Base-by-base conservation (phyloP, 2,797 vertebrate genomes). In the Sebastes alutus region DNA sequence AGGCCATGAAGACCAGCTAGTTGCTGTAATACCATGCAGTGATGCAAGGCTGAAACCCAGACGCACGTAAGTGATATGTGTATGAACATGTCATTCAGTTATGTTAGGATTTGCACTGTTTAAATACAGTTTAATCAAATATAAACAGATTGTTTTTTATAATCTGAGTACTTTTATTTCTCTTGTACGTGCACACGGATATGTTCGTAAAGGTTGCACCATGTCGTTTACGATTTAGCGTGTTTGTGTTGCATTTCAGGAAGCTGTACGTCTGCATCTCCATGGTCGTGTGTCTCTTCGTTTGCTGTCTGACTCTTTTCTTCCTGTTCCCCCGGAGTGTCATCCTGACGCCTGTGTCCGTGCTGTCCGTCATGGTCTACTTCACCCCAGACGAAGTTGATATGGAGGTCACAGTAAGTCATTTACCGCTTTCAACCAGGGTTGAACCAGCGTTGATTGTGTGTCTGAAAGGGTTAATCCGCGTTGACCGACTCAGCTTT, bases 11-110 rank as follows among this genome's bases (percentile, higher is more conserved):
- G 94, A 94, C 80, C 95, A 97, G 90, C 91, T 99, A 0, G 96
- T 99, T 65, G 97, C 97, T n/a, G 96, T 99, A 7, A 98, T 98
- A 78, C 96, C 97, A 0, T 99, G 97, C 16, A 97, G 96, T 33
- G 97, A 98, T 78, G 95, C 96, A 55, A 94, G 97, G 70, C 94
- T 99, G 88, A 96, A 96, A 81, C 97, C 98, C 60, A 95, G 94
- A 66, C 96, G 89, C 93, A 98, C 97, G 97, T 98, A 94, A 96
- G 96, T 20, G 30, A 29, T 7, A 3, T 18, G 16, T 46, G 3
- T 6, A 46, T 46, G 42, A 46, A 46, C 42, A 46, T 46, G 42
- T 18, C 42, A 46, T 46, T 46, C 42, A 46, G 42, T 46, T 46
- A 3, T 18, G 42, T 46, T 18, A 18, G 14, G 0, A 16, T 10